These are phyloP conservation scores for Engraulis encrasicolus DNA, from an alignment of 2,113 vertebrate species.

Conservation along the genomic window DNA sequence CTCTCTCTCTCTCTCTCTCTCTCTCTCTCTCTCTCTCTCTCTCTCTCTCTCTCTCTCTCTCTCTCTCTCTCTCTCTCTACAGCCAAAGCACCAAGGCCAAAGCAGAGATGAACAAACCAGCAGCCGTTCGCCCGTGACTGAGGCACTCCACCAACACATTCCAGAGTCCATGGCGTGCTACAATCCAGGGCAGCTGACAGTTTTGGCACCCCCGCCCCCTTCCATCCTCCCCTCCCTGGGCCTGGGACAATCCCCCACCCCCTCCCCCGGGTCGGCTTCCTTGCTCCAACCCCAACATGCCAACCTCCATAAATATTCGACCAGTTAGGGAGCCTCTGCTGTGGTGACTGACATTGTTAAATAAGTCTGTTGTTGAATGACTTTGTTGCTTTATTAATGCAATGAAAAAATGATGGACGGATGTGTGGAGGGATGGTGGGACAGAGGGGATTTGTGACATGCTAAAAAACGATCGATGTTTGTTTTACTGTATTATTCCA, in stretches of 20 bases:
- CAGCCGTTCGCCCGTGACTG: slow-evolving; percentile 2
- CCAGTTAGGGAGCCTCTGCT: not conserved
- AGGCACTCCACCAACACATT: not conserved
- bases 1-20: too few species aligned
- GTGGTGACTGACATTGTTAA: too few species aligned
- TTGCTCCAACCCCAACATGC: not conserved
- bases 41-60: too few species aligned
- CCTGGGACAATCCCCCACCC: too few species aligned
- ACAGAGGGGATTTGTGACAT: slow-evolving; percentile 1
- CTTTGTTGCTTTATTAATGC: not conserved
- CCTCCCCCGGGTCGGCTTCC: too few species aligned
- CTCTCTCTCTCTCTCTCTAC: too few species aligned
- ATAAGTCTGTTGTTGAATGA: slow-evolving; percentile 3
- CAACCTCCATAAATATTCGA: slow-evolving; percentile 4
- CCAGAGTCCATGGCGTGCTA: not conserved
- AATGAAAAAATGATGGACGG: not conserved
- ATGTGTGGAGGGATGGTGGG: not conserved
- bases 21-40: too few species aligned
- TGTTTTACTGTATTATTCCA: too few species aligned
- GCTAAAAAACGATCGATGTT: not conserved
- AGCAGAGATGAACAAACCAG: slow-evolving; percentile 11
- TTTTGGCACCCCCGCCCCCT: too few species aligned
- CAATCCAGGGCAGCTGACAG: too few species aligned
- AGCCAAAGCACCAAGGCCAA: not conserved
- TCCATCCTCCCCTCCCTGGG: too few species aligned